phyloP scores from a whole-genome alignment of 2,797 vertebrate genomes.

The Poeciliopsis paucimaculata region DNA sequence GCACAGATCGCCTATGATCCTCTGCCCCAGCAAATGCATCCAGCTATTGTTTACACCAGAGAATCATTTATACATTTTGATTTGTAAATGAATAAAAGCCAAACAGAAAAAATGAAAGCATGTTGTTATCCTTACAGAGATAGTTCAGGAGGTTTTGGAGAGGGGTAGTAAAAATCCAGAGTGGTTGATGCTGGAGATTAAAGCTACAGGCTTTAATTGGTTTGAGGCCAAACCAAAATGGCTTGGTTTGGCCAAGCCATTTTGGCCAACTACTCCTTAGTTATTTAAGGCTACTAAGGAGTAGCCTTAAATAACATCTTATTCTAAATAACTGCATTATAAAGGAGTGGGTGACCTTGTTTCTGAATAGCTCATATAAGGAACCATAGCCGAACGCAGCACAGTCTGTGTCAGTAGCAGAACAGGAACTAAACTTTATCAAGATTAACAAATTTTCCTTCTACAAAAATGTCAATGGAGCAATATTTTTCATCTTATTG shows the following conservation, averaged over 20 bases:
- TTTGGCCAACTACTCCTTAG: no score
- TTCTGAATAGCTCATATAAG: neutral
- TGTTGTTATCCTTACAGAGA: neutral
- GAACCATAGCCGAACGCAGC: neutral
- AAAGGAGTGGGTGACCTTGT: neutral
- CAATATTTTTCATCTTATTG: neutral
- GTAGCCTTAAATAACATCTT: no score
- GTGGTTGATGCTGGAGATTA: neutral
- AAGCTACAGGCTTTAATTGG: neutral
- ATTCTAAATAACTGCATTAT: neutral
- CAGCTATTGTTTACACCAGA: slow-evolving; percentile 8
- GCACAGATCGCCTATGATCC: neutral
- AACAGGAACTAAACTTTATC: neutral
- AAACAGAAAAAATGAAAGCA: slow-evolving; percentile 7
- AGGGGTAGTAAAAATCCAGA: neutral
- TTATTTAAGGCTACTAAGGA: no score
- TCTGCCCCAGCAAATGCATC: neutral
- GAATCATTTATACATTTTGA: slow-evolving; percentile 28
- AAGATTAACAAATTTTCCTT: neutral
- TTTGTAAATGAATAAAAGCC: neutral
- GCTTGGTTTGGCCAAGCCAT: no score
- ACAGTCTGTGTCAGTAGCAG: neutral
- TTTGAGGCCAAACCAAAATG: neutral
- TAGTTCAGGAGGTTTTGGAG: neutral
- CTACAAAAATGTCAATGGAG: neutral